A percentile compares a stretch with the other conserved stretches of the same genome.
Evolutionary conservation across 2,797 vertebrate species (phyloP).

Genomic region (Smutsia temminckii): DNA sequence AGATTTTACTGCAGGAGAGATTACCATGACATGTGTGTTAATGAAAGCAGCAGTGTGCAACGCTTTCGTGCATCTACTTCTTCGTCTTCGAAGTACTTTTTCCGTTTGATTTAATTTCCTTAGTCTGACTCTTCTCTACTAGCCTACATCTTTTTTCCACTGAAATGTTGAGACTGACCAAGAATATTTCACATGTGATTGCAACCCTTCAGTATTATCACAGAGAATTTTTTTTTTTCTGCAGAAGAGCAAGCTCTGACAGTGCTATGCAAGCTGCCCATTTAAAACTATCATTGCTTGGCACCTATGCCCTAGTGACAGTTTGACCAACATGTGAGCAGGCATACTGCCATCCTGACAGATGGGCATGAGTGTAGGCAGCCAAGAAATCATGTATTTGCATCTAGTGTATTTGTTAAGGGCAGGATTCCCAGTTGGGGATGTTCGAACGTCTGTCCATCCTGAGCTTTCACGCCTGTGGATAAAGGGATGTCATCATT

Average conservation of each 20-base stretch:
- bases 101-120: neutral
- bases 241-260: conserved; percentile 73
- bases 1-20: neutral
- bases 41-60: neutral
- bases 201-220: conserved; percentile 69
- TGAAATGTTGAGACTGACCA: conserved; percentile 49
- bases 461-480: conserved; percentile 82
- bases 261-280: conserved; percentile 81
- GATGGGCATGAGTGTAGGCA: conserved; percentile 83
- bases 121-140: neutral
- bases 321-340: conserved; percentile 87
- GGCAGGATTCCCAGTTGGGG: conserved; percentile 84
- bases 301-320: conserved; percentile 86
- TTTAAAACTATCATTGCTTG: conserved; percentile 85
- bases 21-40: neutral
- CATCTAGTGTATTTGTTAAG: conserved; percentile 86
- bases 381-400: conserved; percentile 87
- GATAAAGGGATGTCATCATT: conserved; percentile 78
- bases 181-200: conserved; percentile 64
- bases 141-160: neutral
- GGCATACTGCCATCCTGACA: conserved; percentile 86
- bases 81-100: conserved; percentile 8
- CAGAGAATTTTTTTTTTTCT: conserved; percentile 70
- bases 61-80: neutral
- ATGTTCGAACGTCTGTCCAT: conserved; percentile 85